phyloP scores from a whole-genome alignment of 1,140 invertebrate genomes.

The Akabosia matsudoensis region DNA sequence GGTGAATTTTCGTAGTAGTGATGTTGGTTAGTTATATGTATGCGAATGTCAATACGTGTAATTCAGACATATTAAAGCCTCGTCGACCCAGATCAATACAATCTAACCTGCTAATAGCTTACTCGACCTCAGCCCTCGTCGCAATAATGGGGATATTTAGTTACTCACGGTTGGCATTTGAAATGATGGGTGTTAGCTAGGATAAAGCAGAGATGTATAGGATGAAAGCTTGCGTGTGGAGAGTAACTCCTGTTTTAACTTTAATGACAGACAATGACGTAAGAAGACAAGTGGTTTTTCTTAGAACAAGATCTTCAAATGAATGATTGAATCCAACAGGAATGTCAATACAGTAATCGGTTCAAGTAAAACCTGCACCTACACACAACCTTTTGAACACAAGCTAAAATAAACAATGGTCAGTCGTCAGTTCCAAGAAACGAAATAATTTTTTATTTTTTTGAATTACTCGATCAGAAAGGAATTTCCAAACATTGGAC shows the following conservation, averaged over 20 bases:
- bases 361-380: too few species aligned
- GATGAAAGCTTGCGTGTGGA: too few species aligned
- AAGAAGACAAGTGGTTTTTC: neutral
- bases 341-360: too few species aligned
- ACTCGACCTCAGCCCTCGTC: neutral
- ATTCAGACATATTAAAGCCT: neutral
- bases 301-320: neutral
- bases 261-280: neutral
- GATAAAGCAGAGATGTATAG: too few species aligned
- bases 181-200: too few species aligned
- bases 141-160: neutral
- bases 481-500: too few species aligned
- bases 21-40: neutral
- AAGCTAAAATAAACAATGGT: too few species aligned
- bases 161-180: too few species aligned
- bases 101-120: neutral
- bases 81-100: neutral
- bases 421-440: too few species aligned
- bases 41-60: neutral
- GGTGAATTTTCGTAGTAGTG: neutral
- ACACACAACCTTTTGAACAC: too few species aligned
- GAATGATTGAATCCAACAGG: neutral
- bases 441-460: too few species aligned
- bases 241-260: neutral
- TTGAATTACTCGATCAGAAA: too few species aligned